Evolutionary conservation across 92 coral and sea anemone species (phyloP), one percentile per base, ranked within the genome.

Genomic region (Porites rus): DNA sequence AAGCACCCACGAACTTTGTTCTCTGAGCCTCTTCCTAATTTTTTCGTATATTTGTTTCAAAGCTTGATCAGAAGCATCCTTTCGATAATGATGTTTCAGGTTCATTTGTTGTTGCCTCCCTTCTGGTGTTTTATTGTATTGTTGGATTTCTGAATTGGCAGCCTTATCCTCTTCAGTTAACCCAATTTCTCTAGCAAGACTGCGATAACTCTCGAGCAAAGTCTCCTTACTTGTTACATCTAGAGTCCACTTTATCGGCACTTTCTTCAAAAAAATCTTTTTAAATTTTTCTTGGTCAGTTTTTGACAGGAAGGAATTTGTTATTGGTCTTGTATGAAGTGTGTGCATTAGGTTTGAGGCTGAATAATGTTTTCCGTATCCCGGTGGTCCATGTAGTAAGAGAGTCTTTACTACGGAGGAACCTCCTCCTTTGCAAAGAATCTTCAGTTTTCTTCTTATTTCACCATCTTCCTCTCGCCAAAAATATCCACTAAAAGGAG

Each of bases 101-200:
- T 66, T 17, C 46, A 67, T 80, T 5, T 80, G 74, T 43, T 67
- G 10, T 46, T 80, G 85, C 24, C 85, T 25, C 70, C 85, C 85
- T 14, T 67, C 74, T 8, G 76, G 68, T 21, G 85, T 80, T 24
- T 76, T 80, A 54, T 67, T 52, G 76, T 53, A 52, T 53, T 68
- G 65, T 7, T 67, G 10, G 19, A 67, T 50, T n/a, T 50, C 51
- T 20, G n/a, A 59, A 25, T 52, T 66, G 9, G 85, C 85, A 64
- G 19, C 65, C 4, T 68, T 67, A 28, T 54, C 76, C 46, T 80
- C 76, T 51, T 80, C 76, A 0, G 9, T 67, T 28, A 80, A 17
- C 21, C 76, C 85, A 9, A 80, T 51, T 50, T 67, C 76, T 24
- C 52, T 51, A 65, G 76, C 85, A 58, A 80, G 85, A 52, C 76